Percentiles rank a stretch among this genome's conserved stretches.
Conservation (phyloP, 2,888 invertebrate genomes). For the Pheosia tremula region DNA sequence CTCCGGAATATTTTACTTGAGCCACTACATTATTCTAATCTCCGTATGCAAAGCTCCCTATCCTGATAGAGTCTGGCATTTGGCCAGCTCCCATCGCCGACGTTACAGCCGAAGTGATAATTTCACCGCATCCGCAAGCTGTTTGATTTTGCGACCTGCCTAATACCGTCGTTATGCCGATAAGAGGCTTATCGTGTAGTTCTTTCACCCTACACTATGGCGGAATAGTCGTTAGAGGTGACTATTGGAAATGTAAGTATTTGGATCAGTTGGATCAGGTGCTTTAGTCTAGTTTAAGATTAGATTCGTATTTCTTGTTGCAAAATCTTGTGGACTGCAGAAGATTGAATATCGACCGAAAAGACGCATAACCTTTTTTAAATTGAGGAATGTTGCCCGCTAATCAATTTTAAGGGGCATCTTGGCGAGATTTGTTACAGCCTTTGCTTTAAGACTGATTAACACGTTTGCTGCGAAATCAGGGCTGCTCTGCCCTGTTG, state of each 20-base stretch:
- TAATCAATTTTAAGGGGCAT: too few species aligned
- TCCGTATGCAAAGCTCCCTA: constrained; percentile 39
- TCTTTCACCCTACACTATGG: constrained; percentile 38
- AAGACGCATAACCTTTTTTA: too few species aligned
- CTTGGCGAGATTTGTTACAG: too few species aligned
- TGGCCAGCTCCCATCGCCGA: constrained; percentile 42
- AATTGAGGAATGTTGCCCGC: too few species aligned
- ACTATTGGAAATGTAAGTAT: neutral
- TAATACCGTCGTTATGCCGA: constrained; percentile 46
- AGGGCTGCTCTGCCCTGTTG: too few species aligned
- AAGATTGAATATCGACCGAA: too few species aligned
- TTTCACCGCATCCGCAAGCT: constrained; percentile 50
- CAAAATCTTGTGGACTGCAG: too few species aligned
- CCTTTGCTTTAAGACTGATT: too few species aligned
- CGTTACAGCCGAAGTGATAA: constrained; percentile 49
- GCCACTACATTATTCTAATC: constrained; percentile 52
- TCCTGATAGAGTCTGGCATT: constrained; percentile 45
- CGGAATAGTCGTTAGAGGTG: constrained; percentile 4
- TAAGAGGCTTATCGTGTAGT: constrained; percentile 45
- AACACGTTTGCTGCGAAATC: too few species aligned
- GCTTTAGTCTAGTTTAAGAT: too few species aligned
- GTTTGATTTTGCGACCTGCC: constrained; percentile 59
- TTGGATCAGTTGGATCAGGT: too few species aligned
- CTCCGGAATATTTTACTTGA: constrained; percentile 37
- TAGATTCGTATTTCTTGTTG: too few species aligned